Conservation (phyloP, 2,888 invertebrate genomes). For the Mesoligia furuncula region DNA sequence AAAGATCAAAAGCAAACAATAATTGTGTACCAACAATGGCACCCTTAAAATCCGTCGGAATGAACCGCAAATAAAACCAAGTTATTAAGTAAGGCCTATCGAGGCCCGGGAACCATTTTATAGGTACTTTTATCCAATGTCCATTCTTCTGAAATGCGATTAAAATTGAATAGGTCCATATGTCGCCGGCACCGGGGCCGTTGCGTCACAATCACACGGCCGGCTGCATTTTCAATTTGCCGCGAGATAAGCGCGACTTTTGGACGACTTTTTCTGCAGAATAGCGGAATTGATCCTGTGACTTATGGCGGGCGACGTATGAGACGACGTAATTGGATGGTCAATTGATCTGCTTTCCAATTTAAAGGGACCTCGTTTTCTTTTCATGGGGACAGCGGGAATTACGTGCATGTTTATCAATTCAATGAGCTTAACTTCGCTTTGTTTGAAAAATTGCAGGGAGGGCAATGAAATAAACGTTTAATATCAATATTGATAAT, state of each 20-base stretch:
- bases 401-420: constrained; percentile 52
- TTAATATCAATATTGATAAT: constrained; percentile 90
- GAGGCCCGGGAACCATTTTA: constrained; percentile 72
- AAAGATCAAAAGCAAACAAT: constrained; percentile 88
- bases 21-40: constrained; percentile 83
- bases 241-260: constrained; percentile 89
- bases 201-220: constrained; percentile 90
- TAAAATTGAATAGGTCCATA: constrained; percentile 90
- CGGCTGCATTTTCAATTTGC: constrained; percentile 90
- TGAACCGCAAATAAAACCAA: constrained; percentile 88
- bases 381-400: constrained; percentile 50
- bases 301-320: constrained; percentile 84
- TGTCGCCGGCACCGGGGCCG: constrained; percentile 85
- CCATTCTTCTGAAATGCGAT: constrained; percentile 90
- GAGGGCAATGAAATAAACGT: constrained; percentile 70
- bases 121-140: constrained; percentile 87
- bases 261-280: constrained; percentile 88
- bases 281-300: constrained; percentile 89
- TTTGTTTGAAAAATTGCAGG: constrained; percentile 11
- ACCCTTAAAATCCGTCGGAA: constrained; percentile 83
- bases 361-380: constrained; percentile 70
- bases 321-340: constrained; percentile 86
- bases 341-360: constrained; percentile 84
- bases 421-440: constrained; percentile 50
- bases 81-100: constrained; percentile 86